Percentiles rank a stretch among this genome's conserved stretches.
phyloP scores from a whole-genome alignment of 2,797 vertebrate genomes.

The Gallinago solitaria region DNA sequence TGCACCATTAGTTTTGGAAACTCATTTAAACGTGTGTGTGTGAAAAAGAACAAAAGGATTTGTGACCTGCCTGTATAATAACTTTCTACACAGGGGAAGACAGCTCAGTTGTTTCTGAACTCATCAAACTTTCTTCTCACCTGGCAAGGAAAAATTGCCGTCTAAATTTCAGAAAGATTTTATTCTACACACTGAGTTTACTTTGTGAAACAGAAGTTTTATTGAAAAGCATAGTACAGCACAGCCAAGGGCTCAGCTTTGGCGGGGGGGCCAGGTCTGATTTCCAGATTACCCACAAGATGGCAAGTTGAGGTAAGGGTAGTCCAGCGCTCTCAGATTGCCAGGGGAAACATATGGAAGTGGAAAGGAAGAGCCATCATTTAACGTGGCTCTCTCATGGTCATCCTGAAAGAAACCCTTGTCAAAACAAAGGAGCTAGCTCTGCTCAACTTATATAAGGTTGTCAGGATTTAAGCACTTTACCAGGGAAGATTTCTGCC shows the following conservation, averaged over 20 bases:
- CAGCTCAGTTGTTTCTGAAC: constrained; percentile 19
- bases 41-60: constrained; percentile 32
- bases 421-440: neutral
- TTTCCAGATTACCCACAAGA: neutral
- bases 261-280: neutral
- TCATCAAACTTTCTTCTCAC: constrained; percentile 35
- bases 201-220: neutral
- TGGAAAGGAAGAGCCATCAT: neutral
- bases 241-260: neutral
- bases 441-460: neutral
- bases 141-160: constrained; percentile 41
- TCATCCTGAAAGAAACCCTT: neutral
- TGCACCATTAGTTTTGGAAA: constrained; percentile 42
- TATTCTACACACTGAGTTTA: constrained; percentile 6
- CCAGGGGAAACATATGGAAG: neutral
- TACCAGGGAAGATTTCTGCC: neutral
- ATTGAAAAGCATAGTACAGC: neutral
- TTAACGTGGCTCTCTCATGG: neutral
- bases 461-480: neutral
- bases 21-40: constrained; percentile 32
- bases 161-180: constrained; percentile 26
- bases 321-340: neutral
- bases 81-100: neutral
- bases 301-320: neutral
- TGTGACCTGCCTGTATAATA: constrained; percentile 2